Conservation (phyloP, 2,888 invertebrate species). For the Lymantria monacha region DNA sequence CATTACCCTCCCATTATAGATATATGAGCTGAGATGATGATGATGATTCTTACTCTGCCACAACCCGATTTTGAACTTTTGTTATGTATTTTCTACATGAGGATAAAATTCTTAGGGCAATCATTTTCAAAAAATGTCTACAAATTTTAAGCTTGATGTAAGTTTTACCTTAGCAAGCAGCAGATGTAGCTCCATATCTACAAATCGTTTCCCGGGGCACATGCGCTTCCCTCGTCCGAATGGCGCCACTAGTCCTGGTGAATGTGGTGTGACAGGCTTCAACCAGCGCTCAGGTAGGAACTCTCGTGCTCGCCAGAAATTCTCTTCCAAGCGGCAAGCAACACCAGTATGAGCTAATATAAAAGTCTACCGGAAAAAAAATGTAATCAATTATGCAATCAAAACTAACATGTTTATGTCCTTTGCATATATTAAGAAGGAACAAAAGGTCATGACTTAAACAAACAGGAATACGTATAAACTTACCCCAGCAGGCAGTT, state of each 20-base stretch:
- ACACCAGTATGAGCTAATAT: conserved; percentile 91
- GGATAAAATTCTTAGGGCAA: no score
- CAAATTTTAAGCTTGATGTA: no score
- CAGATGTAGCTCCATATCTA: conserved; percentile 89
- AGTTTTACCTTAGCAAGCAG: conserved; percentile 84
- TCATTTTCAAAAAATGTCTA: no score
- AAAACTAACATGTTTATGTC: no score
- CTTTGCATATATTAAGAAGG: no score
- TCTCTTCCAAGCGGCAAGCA: conserved; percentile 88
- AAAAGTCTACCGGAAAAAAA: conserved; percentile 82
- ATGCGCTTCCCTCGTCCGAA: conserved; percentile 91
- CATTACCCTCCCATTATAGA: no score
- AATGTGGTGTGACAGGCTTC: conserved; percentile 72
- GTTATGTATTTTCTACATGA: no score
- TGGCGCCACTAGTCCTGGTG: conserved; percentile 86
- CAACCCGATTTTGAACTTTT: no score
- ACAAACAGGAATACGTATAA: conserved; percentile 17
- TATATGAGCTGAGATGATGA: no score
- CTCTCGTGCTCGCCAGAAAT: conserved; percentile 87
- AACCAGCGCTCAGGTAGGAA: conserved; percentile 92
- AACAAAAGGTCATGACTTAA: no score
- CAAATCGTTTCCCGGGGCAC: conserved; percentile 93
- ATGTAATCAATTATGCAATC: conserved; percentile 6
- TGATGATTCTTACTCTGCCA: no score
- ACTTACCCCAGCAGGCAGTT: conserved; percentile 87